A percentile compares a stretch with the other conserved stretches of the same genome.
Evolutionary conservation across 2,888 invertebrate genomes (phyloP).

Genomic region (Brenthis ino): DNA sequence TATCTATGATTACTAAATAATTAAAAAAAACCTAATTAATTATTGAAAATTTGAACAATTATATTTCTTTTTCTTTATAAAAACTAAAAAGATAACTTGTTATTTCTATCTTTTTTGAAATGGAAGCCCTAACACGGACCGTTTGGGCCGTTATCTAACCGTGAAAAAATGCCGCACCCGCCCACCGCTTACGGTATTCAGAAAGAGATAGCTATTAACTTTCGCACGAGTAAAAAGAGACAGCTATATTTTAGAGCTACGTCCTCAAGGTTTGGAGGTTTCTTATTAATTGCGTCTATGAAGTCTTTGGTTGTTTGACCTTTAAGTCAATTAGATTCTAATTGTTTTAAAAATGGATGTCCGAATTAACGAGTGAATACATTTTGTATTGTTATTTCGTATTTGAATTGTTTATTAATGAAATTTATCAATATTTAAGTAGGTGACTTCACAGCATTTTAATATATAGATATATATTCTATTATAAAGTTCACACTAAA

Average conservation of each 20-base stretch:
- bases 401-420: neutral
- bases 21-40: too few species aligned
- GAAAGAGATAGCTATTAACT: constrained; percentile 53
- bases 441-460: too few species aligned
- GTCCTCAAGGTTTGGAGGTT: constrained; percentile 53
- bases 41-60: too few species aligned
- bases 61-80: neutral
- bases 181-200: constrained; percentile 80
- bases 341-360: constrained; percentile 23
- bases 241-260: constrained; percentile 55
- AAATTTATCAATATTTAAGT: too few species aligned
- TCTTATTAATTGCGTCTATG: constrained; percentile 62
- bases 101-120: constrained; percentile 35
- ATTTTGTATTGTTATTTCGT: neutral
- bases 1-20: too few species aligned
- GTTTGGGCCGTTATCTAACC: constrained; percentile 76
- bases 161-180: constrained; percentile 73
- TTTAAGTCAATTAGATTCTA: constrained; percentile 38
- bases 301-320: constrained; percentile 47
- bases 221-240: constrained; percentile 51
- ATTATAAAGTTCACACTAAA: too few species aligned
- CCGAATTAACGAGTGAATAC: constrained; percentile 13
- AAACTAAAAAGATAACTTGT: neutral
- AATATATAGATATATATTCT: too few species aligned
- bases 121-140: constrained; percentile 41